Conservation (phyloP, 2,113 vertebrate genomes). For the Hirundichthys speculiger region DNA sequence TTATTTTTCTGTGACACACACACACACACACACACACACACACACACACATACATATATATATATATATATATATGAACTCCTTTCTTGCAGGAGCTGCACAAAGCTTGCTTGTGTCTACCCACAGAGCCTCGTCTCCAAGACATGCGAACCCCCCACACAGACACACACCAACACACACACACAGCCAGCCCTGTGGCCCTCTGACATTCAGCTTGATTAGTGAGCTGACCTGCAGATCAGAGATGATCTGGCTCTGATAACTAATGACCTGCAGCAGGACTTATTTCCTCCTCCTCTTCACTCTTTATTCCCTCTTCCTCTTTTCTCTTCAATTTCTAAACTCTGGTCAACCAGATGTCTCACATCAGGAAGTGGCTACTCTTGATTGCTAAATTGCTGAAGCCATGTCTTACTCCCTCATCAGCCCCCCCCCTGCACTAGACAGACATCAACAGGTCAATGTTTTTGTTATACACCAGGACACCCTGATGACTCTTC, state of each 20-base stretch:
- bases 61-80: no score
- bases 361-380: slow-evolving; percentile 60
- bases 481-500: slow-evolving; percentile 7
- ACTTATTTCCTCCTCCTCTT: slow-evolving; percentile 50
- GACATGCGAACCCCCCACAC: not conserved
- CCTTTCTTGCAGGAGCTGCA: no score
- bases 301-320: slow-evolving; percentile 18
- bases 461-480: no score
- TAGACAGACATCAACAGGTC: slow-evolving; percentile 11
- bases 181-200: slow-evolving; percentile 26
- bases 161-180: not conserved
- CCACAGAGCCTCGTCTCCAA: no score
- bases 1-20: no score
- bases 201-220: slow-evolving; percentile 73
- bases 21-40: no score
- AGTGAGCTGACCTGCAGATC: slow-evolving; percentile 70
- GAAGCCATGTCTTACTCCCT: slow-evolving; percentile 39
- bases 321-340: slow-evolving; percentile 14
- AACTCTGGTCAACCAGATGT: slow-evolving; percentile 59
- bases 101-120: no score
- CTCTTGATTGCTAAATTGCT: slow-evolving; percentile 42
- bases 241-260: slow-evolving; percentile 69
- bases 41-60: no score
- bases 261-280: slow-evolving; percentile 71
- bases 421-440: slow-evolving; percentile 38